phyloP scores from a whole-genome alignment of 2,113 vertebrate genomes.

The Elanoides forficatus region DNA sequence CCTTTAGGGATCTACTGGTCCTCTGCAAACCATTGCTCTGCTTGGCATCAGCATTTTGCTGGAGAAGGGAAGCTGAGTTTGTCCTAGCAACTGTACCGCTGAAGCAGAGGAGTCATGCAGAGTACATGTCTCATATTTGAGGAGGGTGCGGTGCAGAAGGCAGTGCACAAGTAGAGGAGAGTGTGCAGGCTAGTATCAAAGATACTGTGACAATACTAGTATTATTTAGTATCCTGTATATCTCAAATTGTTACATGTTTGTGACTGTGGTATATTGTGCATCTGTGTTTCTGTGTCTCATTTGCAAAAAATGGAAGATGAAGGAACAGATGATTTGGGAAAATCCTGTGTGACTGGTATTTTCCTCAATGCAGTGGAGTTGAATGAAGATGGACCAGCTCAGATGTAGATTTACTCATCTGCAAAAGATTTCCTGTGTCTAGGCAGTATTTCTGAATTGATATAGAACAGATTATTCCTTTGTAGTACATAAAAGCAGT shows the following conservation, averaged over 20 bases:
- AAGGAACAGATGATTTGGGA: neutral
- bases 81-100: neutral
- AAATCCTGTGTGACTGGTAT: neutral
- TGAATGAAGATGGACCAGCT: neutral
- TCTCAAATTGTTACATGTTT: fast-evolving
- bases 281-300: fast-evolving
- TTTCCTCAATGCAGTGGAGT: neutral
- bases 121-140: fast-evolving
- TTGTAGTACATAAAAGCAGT: neutral
- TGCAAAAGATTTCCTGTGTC: neutral
- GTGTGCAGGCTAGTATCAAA: neutral
- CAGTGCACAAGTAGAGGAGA: neutral
- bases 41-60: neutral
- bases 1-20: neutral
- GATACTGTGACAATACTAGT: neutral
- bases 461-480: neutral
- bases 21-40: neutral
- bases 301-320: neutral
- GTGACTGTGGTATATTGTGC: neutral
- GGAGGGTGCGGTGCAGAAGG: neutral
- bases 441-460: neutral
- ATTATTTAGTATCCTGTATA: neutral
- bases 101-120: neutral
- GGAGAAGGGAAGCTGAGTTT: neutral
- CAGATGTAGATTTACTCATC: neutral